Evolutionary conservation across 2,888 invertebrate genomes (phyloP).

Genomic region (Bursaphelenchus okinawaensis): DNA sequence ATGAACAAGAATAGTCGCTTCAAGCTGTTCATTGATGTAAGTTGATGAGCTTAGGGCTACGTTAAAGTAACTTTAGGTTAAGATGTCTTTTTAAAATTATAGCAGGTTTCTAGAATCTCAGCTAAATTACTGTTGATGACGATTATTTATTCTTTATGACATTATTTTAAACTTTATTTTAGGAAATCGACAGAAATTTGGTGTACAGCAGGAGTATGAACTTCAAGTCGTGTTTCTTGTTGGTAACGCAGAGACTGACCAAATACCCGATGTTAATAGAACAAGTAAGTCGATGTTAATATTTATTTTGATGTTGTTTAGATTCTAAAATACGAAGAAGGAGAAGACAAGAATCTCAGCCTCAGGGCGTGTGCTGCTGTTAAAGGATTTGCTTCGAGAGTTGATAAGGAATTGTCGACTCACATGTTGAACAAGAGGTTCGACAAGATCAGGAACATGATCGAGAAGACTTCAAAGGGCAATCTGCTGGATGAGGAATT

Average conservation of each 20-base stretch:
- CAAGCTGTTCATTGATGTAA: conserved; percentile 25
- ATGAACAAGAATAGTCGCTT: conserved; percentile 18
- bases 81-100: conserved; percentile 10
- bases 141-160: conserved; percentile 7
- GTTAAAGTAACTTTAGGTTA: background rate
- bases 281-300: conserved; percentile 14
- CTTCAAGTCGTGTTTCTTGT: conserved; percentile 27
- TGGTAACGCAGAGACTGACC: conserved; percentile 34
- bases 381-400: conserved; percentile 23
- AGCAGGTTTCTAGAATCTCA: conserved; percentile 20
- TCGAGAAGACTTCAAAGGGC: conserved; percentile 29
- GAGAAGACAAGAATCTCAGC: conserved; percentile 12
- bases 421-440: conserved; percentile 29
- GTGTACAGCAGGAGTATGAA: conserved; percentile 11
- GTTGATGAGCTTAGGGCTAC: background rate
- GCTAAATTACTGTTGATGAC: conserved; percentile 16
- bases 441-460: conserved; percentile 21
- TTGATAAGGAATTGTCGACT: conserved; percentile 28
- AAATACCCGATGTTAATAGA: conserved; percentile 35
- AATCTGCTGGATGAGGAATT: conserved; percentile 22
- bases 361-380: conserved; percentile 26
- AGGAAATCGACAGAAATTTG: conserved; percentile 14
- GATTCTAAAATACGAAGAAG: conserved; percentile 28
- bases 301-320: conserved; percentile 10
- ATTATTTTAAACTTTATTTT: background rate